These are phyloP conservation scores for Drosophila littoralis DNA, from an alignment of 1,140 invertebrate genomes.

Conservation along the genomic window DNA sequence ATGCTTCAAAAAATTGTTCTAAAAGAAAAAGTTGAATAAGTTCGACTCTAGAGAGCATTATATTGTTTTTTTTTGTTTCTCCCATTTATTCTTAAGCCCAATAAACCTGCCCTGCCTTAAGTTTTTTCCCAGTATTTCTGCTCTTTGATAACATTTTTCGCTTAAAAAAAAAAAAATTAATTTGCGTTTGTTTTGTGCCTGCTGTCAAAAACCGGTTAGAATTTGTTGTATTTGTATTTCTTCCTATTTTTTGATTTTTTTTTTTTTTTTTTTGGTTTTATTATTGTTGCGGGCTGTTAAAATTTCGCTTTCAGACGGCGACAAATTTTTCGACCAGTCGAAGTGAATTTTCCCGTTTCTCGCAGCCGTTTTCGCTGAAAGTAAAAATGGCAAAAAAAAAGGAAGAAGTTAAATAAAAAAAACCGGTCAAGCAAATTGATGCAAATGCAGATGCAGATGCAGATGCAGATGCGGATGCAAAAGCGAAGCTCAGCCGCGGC, in stretches of 20 bases:
- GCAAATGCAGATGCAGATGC: constrained; percentile 21
- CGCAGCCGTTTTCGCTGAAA: constrained; percentile 56
- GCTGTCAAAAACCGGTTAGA: constrained; percentile 65
- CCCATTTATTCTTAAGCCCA: no score
- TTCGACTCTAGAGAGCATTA: no score
- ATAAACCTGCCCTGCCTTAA: no score
- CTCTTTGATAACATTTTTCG: background rate
- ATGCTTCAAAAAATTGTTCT: no score
- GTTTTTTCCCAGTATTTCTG: no score
- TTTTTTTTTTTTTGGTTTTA: constrained; percentile 19
- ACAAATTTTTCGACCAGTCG: constrained; percentile 37
- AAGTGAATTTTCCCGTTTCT: constrained; percentile 62
- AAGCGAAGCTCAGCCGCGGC: background rate
- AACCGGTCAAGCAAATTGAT: constrained; percentile 52
- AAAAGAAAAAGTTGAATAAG: no score
- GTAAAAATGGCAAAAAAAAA: constrained; percentile 65
- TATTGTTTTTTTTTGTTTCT: no score
- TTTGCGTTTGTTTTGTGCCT: background rate
- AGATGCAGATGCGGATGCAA: constrained; percentile 27
- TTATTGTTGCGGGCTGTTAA: constrained; percentile 43
- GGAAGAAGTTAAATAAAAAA: constrained; percentile 11
- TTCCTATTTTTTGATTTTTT: constrained; percentile 12
- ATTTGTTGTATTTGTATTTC: constrained; percentile 40
- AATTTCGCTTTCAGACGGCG: constrained; percentile 71
- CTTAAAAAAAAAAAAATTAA: background rate